Evolutionary conservation across 2,113 vertebrate genomes (phyloP), one percentile per base, ranked within the genome.

Genomic region (Geococcyx californianus): DNA sequence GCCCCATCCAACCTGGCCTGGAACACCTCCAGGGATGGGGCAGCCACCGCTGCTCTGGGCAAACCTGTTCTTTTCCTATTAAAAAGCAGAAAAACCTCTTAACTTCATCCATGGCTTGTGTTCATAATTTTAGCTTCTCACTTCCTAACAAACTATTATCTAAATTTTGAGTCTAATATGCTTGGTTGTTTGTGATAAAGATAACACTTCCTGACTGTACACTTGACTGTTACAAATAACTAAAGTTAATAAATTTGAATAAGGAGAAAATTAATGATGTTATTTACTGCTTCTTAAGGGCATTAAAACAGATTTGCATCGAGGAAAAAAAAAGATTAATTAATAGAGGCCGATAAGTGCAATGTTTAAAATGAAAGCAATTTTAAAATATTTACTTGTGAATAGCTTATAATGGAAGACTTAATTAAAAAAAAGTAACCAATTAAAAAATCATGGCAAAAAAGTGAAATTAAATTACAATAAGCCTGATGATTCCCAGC

Each of bases 261-360:
- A 85, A 90, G 52, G 63, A 80, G 58, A 93, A 77, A 67, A 94
- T 90, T 84, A 93, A 90, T 70, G 7, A 84, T 40, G 63, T 93
- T 95, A 79, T 94, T 96, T 94, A 69, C 82, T 85, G 19, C 31
- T 87, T 69, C 67, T 93, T 94, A 95, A 90, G 56, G 42, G 29
- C 29, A 93, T 91, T 94, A 90, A 93, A 90, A 16, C 51, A 94
- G 72, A 59, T 88, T 59, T 77, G 63, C 63, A 88, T 80, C 51
- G 87, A 91, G 55, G 42, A 51, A 73, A 70, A 66, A 64, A 69
- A 40, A 51, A 42, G 7, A 92, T 72, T 77, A 86, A 94, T 94
- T 90, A 93, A 93, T 73, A 68, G 55, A 85, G 82, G 52, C 38
- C 67, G 83, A 8, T 62, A 95, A 86, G 52, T 77, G 42, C 72